These are phyloP conservation scores for Chelon auratus DNA, from an alignment of 2,797 vertebrate species.

Conservation along the genomic window DNA sequence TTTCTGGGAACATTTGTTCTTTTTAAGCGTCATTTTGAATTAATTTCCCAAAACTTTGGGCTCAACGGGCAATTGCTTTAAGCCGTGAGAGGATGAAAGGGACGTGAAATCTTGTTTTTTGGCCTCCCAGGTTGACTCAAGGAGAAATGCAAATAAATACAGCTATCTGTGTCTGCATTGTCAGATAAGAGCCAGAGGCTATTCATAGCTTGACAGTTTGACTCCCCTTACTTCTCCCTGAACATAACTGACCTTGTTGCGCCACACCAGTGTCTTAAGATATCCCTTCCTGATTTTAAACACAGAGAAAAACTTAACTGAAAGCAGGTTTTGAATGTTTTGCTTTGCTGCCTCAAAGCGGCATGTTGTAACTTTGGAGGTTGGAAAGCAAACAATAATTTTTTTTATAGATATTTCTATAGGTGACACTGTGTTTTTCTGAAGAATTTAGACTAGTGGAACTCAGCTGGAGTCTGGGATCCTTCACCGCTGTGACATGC, in stretches of 20 bases:
- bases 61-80: background rate
- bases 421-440: background rate
- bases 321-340: background rate
- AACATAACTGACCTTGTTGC: conserved; percentile 55
- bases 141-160: conserved; percentile 74
- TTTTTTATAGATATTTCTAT: too few relatives aligned
- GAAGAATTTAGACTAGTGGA: background rate
- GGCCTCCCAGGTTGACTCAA: conserved; percentile 66
- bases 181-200: conserved; percentile 65
- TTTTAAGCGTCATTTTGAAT: background rate
- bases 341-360: background rate
- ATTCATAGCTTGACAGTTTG: conserved; percentile 61
- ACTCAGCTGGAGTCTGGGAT: conserved; percentile 25
- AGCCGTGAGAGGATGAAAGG: background rate
- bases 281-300: conserved; percentile 38
- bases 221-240: conserved; percentile 24
- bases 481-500: conserved; percentile 20
- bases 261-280: conserved; percentile 31
- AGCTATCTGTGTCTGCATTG: conserved; percentile 61
- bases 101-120: conserved; percentile 41
- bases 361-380: background rate
- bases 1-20: conserved; percentile 13
- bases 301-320: background rate
- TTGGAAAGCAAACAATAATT: background rate
- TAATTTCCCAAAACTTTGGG: conserved; percentile 1